Evolutionary conservation across 1,140 invertebrate species (phyloP).

Genomic region (Lasioglossum baleicum): DNA sequence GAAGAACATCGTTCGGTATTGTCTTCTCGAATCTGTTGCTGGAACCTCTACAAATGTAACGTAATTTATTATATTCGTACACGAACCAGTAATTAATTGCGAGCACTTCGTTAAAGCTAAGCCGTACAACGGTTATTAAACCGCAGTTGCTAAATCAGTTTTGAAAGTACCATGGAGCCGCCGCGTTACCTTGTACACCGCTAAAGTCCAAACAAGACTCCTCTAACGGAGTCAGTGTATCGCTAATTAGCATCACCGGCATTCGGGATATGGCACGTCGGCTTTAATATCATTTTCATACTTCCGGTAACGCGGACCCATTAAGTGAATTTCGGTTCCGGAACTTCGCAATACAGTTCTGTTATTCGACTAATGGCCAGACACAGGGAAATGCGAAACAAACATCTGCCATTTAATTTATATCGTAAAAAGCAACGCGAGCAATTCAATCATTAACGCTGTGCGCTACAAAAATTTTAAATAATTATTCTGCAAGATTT

Average conservation of each 20-base stretch:
- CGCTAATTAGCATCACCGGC: slow-evolving; percentile 53
- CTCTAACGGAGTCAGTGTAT: slow-evolving; percentile 53
- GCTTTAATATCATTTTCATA: slow-evolving; percentile 42
- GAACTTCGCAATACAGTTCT: neutral
- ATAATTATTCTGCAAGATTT: no score
- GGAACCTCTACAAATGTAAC: neutral
- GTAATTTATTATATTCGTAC: neutral
- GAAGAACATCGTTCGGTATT: neutral
- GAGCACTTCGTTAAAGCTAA: slow-evolving; percentile 22
- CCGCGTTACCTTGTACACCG: neutral
- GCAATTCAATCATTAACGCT: no score
- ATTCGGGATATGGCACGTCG: slow-evolving; percentile 47
- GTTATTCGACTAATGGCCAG: neutral
- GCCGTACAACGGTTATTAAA: slow-evolving; percentile 18
- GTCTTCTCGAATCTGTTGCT: neutral
- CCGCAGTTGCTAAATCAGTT: slow-evolving; percentile 35
- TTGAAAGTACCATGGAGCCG: slow-evolving; percentile 8
- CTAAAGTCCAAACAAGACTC: slow-evolving; percentile 58
- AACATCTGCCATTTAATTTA: no score
- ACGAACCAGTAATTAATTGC: slow-evolving; percentile 14
- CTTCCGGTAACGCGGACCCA: neutral
- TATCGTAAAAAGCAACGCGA: no score
- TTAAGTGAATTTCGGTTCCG: neutral
- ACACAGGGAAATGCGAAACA: no score
- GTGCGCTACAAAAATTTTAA: no score